These are phyloP conservation scores for Sciaenops ocellatus DNA, from an alignment of 2,797 vertebrate species.

Conservation along the genomic window DNA sequence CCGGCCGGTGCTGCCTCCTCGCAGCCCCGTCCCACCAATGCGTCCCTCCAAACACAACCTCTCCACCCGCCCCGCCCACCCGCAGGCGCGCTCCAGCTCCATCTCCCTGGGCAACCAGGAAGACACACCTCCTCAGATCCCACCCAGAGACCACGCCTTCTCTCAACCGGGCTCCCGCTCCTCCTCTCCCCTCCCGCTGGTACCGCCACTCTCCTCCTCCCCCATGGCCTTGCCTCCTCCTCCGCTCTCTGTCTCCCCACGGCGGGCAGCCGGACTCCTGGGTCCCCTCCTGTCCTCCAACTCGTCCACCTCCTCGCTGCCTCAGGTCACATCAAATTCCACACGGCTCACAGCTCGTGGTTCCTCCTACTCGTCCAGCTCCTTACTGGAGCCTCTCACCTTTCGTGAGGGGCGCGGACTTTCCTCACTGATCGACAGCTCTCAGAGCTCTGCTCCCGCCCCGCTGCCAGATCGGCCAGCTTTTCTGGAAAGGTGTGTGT, in stretches of 20 bases:
- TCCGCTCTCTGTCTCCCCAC: slow-evolving; percentile 88
- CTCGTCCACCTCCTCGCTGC: slow-evolving; percentile 86
- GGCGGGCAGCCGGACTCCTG: slow-evolving; percentile 83
- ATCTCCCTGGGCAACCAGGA: slow-evolving; percentile 86
- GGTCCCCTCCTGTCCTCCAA: slow-evolving; percentile 89
- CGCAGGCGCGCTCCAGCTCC: slow-evolving; percentile 84
- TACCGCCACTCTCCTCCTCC: slow-evolving; percentile 69
- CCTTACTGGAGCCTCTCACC: slow-evolving; percentile 82
- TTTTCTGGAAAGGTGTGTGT: slow-evolving; percentile 89
- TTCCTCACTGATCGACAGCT: slow-evolving; percentile 72
- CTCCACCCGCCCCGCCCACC: slow-evolving; percentile 17
- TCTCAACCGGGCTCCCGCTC: slow-evolving; percentile 94
- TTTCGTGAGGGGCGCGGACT: slow-evolving; percentile 86
- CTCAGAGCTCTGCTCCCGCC: slow-evolving; percentile 88
- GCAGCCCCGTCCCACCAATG: slow-evolving; percentile 90
- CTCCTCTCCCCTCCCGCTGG: slow-evolving; percentile 89
- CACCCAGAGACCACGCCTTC: slow-evolving; percentile 91
- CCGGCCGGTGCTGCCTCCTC: slow-evolving; percentile 92
- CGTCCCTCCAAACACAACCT: slow-evolving; percentile 85
- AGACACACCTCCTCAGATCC: slow-evolving; percentile 90
- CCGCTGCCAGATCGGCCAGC: slow-evolving; percentile 92
- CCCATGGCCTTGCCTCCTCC: slow-evolving; percentile 71
- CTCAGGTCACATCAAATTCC: slow-evolving; percentile 85
- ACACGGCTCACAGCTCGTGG: slow-evolving; percentile 80
- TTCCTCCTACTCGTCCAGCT: slow-evolving; percentile 83